Conservation (phyloP, 2,888 invertebrate genomes). For the Toxonevra muliebris region DNA sequence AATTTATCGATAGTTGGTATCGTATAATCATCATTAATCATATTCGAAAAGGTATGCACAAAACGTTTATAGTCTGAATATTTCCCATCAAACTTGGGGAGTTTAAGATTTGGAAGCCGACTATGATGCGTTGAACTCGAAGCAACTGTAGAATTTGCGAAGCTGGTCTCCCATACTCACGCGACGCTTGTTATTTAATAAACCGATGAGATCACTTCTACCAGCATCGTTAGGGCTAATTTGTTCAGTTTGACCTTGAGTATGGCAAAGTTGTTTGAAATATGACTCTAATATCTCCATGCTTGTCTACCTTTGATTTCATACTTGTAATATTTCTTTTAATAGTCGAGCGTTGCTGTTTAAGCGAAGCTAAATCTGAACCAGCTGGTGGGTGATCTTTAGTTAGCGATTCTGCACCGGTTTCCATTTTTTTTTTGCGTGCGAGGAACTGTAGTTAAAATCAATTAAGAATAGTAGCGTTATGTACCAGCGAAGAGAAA, state of each 20-base stretch:
- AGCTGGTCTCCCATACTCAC: not conserved
- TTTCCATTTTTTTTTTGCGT: no score
- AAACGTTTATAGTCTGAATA: constrained; percentile 17
- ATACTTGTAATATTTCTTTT: constrained; percentile 26
- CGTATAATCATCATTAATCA: constrained; percentile 15
- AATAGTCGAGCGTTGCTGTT: constrained; percentile 27
- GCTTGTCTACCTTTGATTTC: constrained; percentile 28
- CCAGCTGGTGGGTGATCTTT: no score
- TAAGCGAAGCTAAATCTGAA: constrained; percentile 17
- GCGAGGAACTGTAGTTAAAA: no score
- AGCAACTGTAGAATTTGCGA: not conserved
- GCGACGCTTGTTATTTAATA: not conserved
- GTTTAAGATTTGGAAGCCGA: constrained; percentile 10
- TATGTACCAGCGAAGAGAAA: no score
- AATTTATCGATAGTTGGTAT: constrained; percentile 22
- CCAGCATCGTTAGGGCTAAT: constrained; percentile 3
- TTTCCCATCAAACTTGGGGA: constrained; percentile 16
- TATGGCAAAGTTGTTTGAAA: constrained; percentile 31
- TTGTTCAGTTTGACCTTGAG: constrained; percentile 32
- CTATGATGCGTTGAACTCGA: no score
- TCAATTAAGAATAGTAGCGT: no score
- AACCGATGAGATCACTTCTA: constrained; percentile 17
- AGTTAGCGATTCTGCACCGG: no score
- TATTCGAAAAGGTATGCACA: constrained; percentile 10
- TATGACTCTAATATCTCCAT: constrained; percentile 30